Conservation (phyloP, 2,797 vertebrate species). For the Fratercula arctica region DNA sequence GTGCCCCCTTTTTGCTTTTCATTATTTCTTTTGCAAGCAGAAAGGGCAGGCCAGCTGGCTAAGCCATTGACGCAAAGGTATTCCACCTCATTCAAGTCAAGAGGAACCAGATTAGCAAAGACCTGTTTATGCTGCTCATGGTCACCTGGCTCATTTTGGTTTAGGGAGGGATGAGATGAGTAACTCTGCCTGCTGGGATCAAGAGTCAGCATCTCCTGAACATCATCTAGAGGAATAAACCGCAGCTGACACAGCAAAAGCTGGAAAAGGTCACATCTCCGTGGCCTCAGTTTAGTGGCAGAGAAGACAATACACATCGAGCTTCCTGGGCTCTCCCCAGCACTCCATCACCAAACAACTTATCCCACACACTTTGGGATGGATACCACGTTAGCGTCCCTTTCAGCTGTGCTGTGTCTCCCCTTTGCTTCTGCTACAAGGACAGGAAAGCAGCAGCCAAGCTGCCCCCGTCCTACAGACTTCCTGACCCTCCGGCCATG, state of each 20-base stretch:
- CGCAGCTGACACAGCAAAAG: neutral
- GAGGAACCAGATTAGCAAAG: neutral
- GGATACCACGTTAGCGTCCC: neutral
- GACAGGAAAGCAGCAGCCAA: neutral
- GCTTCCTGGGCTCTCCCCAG: neutral
- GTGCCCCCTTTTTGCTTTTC: neutral
- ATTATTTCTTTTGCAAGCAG: neutral
- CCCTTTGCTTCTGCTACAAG: neutral
- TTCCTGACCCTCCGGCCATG: neutral
- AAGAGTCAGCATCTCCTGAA: constrained; percentile 12
- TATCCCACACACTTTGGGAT: neutral
- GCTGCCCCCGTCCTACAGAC: too few species aligned
- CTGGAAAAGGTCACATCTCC: neutral
- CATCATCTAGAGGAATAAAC: neutral
- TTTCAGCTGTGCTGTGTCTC: neutral
- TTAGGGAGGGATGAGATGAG: neutral
- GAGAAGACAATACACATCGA: neutral
- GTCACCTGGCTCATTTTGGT: neutral
- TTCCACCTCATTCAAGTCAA: neutral
- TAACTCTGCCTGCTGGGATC: neutral
- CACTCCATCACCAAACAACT: neutral
- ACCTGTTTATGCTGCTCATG: neutral
- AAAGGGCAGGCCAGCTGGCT: neutral
- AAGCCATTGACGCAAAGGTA: neutral
- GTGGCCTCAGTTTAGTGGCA: neutral